Percentiles rank a stretch among this genome's conserved stretches.
phyloP scores from a whole-genome alignment of 2,888 invertebrate species.

The Teleogryllus oceanicus region DNA sequence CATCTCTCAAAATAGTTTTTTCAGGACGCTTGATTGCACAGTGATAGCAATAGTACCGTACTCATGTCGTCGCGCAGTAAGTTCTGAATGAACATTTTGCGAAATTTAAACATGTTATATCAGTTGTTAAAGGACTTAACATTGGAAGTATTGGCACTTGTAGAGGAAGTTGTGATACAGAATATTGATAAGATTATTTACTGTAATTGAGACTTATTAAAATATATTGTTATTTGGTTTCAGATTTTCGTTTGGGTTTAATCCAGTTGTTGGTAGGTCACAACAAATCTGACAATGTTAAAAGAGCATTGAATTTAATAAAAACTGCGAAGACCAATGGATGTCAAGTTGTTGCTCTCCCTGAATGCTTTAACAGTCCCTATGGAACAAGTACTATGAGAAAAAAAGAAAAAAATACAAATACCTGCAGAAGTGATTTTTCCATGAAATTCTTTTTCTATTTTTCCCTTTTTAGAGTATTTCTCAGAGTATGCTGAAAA shows the following conservation, averaged over 20 bases:
- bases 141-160: too few species aligned
- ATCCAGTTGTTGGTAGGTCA: conserved; percentile 77
- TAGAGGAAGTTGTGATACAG: too few species aligned
- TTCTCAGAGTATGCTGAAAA: conserved; percentile 83
- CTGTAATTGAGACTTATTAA: too few species aligned
- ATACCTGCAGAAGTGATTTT: neutral
- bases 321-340: conserved; percentile 62
- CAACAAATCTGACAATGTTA: conserved; percentile 72
- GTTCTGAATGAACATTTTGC: too few species aligned
- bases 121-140: too few species aligned
- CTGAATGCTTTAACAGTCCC: conserved; percentile 93
- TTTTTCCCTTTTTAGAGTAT: conserved; percentile 51
- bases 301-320: conserved; percentile 67
- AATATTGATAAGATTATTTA: too few species aligned
- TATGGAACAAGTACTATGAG: conserved; percentile 70
- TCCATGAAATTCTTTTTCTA: neutral
- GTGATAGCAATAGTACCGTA: too few species aligned
- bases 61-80: too few species aligned
- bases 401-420: neutral
- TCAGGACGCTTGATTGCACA: too few species aligned
- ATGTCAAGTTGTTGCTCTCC: conserved; percentile 64
- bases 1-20: too few species aligned
- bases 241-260: conserved; percentile 57
- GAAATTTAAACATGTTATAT: too few species aligned
- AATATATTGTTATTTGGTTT: conserved; percentile 12